Conservation (phyloP, 2,113 vertebrate genomes). For the Tupaia chinensis region DNA sequence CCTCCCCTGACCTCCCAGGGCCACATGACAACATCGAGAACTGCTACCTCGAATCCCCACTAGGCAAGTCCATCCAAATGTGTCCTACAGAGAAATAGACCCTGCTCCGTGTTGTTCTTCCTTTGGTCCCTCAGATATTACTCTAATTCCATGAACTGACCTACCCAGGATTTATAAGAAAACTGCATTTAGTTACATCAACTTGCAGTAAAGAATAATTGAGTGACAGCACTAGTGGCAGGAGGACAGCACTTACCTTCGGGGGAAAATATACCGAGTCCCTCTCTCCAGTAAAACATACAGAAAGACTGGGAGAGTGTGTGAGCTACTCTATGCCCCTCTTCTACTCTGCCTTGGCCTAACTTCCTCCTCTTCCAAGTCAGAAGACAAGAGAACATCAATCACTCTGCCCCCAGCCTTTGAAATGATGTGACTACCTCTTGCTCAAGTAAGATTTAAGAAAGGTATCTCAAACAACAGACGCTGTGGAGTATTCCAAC, state of each 20-base stretch:
- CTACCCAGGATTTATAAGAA: not conserved
- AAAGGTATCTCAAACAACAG: slow-evolving; percentile 9
- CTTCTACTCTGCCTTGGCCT: not conserved
- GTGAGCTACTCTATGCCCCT: not conserved
- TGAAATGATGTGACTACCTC: not conserved
- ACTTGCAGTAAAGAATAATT: not conserved
- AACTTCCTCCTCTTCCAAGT: not conserved
- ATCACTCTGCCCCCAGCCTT: not conserved
- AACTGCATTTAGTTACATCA: not conserved
- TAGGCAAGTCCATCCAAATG: not conserved
- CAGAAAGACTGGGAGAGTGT: not conserved
- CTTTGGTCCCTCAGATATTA: not conserved
- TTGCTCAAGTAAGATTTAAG: slow-evolving; percentile 16
- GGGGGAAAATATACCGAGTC: not conserved
- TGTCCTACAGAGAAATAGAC: not conserved
- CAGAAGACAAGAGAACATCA: not conserved
- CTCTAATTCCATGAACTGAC: not conserved
- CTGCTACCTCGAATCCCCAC: not conserved
- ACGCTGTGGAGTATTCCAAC: not conserved
- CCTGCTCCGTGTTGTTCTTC: not conserved
- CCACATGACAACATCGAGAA: not conserved
- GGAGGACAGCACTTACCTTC: not conserved
- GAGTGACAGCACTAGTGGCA: not conserved
- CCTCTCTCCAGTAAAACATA: not conserved
- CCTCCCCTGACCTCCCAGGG: not conserved